Conservation (phyloP, 2,797 vertebrate species). For the Australoheros facetus region DNA sequence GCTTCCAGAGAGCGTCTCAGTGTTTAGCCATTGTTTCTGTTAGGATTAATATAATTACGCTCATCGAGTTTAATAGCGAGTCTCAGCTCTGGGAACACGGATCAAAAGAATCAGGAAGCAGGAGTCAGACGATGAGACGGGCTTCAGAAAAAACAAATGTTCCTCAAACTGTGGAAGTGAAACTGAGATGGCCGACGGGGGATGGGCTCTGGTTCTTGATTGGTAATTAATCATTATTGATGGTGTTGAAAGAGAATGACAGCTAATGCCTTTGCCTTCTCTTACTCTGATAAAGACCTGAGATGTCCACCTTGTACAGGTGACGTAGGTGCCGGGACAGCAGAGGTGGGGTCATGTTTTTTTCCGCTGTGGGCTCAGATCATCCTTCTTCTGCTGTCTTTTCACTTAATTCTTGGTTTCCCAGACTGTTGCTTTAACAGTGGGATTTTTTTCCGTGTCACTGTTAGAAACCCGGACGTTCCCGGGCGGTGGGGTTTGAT, state of each 20-base stretch:
- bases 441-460: not conserved
- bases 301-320: not conserved
- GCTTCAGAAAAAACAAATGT: not conserved
- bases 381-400: slow-evolving; percentile 6
- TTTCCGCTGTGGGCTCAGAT: not conserved
- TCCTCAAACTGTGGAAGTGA: not conserved
- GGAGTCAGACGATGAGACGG: too few relatives aligned
- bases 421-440: not conserved
- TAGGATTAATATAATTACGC: too few relatives aligned
- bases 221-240: not conserved
- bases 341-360: not conserved
- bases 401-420: not conserved
- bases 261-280: not conserved
- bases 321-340: not conserved
- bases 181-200: not conserved
- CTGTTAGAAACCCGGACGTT: too few relatives aligned
- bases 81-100: not conserved
- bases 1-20: too few relatives aligned
- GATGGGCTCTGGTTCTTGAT: not conserved
- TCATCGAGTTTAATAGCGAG: not conserved
- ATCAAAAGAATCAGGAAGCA: too few relatives aligned
- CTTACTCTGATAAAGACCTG: not conserved
- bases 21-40: not conserved
- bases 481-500: not conserved
- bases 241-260: not conserved